Conservation (phyloP, 2,888 invertebrate species). For the Metalampra italica region DNA sequence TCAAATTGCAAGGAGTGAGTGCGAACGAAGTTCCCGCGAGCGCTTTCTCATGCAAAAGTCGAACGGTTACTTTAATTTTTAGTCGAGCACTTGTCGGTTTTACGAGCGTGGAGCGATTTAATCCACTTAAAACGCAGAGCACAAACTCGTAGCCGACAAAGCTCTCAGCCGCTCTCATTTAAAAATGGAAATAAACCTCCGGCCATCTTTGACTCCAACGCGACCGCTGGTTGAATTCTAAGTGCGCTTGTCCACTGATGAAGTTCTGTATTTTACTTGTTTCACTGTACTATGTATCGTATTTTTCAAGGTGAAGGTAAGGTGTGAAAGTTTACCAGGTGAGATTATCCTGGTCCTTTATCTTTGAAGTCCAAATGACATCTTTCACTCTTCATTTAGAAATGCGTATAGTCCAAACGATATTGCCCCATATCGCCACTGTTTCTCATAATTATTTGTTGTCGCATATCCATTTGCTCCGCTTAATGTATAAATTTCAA, state of each 20-base stretch:
- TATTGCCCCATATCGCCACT: too few species aligned
- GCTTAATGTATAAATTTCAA: too few species aligned
- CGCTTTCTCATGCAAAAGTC: constrained; percentile 78
- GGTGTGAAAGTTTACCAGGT: neutral
- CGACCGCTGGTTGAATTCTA: constrained; percentile 71
- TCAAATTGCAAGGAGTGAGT: constrained; percentile 61
- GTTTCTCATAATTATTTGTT: too few species aligned
- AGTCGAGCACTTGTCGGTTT: constrained; percentile 76
- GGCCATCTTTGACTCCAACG: constrained; percentile 72
- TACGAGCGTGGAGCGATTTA: constrained; percentile 78
- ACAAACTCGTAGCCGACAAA: constrained; percentile 76
- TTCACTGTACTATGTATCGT: neutral
- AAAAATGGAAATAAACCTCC: constrained; percentile 78
- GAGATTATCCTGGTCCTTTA: neutral
- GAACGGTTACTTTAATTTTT: constrained; percentile 78
- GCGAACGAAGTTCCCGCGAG: constrained; percentile 61
- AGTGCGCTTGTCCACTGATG: constrained; percentile 61
- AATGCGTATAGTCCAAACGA: too few species aligned
- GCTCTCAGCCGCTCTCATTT: constrained; percentile 78
- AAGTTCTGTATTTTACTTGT: constrained; percentile 37
- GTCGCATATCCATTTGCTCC: too few species aligned
- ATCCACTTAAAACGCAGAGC: constrained; percentile 80
- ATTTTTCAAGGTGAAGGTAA: neutral
- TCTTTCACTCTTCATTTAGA: too few species aligned
- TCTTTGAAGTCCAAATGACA: too few species aligned